These are phyloP conservation scores for Nanger granti DNA, from an alignment of 2,113 vertebrate species.

Conservation along the genomic window DNA sequence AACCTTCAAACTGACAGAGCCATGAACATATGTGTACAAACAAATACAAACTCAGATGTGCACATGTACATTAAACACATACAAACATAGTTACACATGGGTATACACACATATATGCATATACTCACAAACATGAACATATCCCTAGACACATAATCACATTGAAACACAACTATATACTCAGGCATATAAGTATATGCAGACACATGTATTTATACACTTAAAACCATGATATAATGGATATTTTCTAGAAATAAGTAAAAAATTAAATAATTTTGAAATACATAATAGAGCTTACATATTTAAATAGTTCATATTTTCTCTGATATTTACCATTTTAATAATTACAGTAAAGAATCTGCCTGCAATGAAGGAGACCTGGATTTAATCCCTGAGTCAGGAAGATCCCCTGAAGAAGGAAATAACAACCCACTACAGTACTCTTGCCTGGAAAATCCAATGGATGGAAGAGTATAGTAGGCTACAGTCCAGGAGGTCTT, in stretches of 20 bases:
- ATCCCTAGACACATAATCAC: background rate
- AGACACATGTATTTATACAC: background rate
- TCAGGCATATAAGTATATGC: too few species aligned
- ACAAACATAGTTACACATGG: background rate
- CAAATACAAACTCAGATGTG: background rate
- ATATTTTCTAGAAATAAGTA: background rate
- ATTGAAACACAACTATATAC: background rate
- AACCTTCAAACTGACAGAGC: background rate
- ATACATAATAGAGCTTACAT: background rate
- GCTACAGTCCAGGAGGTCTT: background rate
- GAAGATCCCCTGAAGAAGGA: background rate
- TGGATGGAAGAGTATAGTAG: background rate
- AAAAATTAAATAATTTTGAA: background rate
- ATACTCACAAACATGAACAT: background rate
- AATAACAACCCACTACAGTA: background rate
- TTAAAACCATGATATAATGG: background rate
- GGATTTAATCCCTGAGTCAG: fast-evolving
- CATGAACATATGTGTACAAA: background rate
- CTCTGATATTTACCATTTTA: background rate
- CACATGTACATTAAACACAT: background rate
- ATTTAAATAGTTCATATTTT: background rate
- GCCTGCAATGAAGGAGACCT: background rate
- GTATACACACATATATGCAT: background rate
- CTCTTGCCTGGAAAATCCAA: background rate
- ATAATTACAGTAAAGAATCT: background rate